Conservation (phyloP, 2,797 vertebrate species). For the Chromis chromis region DNA sequence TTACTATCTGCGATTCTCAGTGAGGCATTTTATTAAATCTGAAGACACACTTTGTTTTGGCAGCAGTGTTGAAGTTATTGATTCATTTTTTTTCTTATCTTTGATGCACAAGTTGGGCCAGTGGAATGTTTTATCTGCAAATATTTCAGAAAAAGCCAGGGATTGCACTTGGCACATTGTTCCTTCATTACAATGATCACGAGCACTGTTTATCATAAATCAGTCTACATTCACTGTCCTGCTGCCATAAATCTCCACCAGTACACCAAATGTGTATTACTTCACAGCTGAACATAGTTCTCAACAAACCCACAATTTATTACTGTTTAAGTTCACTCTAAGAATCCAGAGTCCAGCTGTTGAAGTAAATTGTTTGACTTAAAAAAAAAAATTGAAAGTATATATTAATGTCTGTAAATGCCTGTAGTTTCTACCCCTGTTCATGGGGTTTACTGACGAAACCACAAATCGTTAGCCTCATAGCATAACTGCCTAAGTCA, state of each 20-base stretch:
- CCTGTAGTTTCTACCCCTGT: not conserved
- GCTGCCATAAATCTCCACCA: not conserved
- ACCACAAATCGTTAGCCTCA: too few species aligned
- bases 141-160: too few species aligned
- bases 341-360: not conserved
- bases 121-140: not conserved
- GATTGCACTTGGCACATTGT: too few species aligned
- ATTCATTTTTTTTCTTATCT: not conserved
- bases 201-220: not conserved
- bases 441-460: not conserved
- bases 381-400: too few species aligned
- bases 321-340: not conserved
- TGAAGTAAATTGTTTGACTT: not conserved
- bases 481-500: too few species aligned
- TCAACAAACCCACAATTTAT: not conserved
- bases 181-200: not conserved
- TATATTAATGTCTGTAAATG: too few species aligned
- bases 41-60: not conserved
- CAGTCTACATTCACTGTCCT: not conserved
- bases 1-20: not conserved
- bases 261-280: not conserved
- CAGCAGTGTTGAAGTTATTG: not conserved
- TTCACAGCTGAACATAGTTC: not conserved
- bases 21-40: not conserved
- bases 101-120: not conserved